These are phyloP conservation scores for Rhinophrynus dorsalis DNA, from an alignment of 2,797 vertebrate genomes.

Conservation along the genomic window DNA sequence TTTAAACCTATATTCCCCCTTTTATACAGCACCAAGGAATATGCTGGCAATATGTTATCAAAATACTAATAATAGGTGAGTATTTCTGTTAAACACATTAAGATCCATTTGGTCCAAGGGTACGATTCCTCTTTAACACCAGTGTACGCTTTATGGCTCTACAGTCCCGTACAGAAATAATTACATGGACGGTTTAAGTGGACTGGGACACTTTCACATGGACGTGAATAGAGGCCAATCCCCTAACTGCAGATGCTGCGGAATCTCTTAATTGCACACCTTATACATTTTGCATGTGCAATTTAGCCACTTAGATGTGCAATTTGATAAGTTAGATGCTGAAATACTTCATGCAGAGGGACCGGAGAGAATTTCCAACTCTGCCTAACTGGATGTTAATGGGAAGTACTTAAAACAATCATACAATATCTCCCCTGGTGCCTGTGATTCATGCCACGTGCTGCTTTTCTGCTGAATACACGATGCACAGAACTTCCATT, in stretches of 20 bases:
- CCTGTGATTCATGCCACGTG: not conserved
- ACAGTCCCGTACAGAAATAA: too few species aligned
- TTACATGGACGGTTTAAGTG: not conserved
- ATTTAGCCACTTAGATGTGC: constrained; percentile 2
- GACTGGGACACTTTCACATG: not conserved
- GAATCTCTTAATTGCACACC: not conserved
- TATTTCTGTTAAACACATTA: too few species aligned
- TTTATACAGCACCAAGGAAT: too few species aligned
- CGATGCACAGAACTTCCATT: not conserved
- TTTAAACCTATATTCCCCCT: too few species aligned
- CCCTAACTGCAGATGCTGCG: not conserved
- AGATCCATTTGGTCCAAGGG: too few species aligned
- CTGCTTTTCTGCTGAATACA: not conserved
- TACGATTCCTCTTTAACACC: too few species aligned
- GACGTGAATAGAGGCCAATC: not conserved
- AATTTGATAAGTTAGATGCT: not conserved
- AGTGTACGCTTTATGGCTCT: too few species aligned
- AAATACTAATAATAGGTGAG: too few species aligned
- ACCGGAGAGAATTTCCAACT: not conserved
- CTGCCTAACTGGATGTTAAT: not conserved
- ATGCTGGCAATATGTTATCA: too few species aligned
- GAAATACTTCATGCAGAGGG: not conserved
- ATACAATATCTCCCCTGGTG: not conserved
- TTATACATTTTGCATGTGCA: constrained; percentile 7
- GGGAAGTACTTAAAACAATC: not conserved